A percentile compares a stretch with the other conserved stretches of the same genome.
Evolutionary conservation across 2,113 vertebrate genomes (phyloP).

Genomic region (Cairina moschata): DNA sequence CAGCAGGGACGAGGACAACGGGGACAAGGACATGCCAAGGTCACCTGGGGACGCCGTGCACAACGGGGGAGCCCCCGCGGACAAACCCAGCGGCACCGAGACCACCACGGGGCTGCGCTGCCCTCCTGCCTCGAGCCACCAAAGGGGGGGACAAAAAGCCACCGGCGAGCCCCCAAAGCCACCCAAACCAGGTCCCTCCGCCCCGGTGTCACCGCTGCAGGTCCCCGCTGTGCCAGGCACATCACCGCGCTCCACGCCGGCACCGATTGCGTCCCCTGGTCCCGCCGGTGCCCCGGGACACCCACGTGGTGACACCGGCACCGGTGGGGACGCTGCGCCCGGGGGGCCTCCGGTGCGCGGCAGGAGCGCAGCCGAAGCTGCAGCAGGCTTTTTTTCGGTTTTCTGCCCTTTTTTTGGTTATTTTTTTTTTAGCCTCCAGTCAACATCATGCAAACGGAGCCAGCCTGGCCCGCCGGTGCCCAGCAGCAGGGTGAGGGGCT

Average conservation of each 20-base stretch:
- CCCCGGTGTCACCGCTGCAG: fast-evolving
- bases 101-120: neutral
- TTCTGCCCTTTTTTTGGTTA: neutral
- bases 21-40: slow-evolving; percentile 64
- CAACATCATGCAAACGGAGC: neutral
- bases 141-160: neutral
- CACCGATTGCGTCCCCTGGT: neutral
- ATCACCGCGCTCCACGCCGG: fast-evolving
- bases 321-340: neutral
- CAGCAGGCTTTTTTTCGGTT: neutral
- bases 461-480: fast-evolving
- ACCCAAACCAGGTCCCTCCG: neutral
- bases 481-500: neutral
- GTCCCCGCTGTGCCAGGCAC: neutral
- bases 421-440: neutral
- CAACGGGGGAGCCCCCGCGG: neutral
- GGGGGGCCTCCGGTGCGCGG: neutral
- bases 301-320: neutral
- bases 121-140: neutral
- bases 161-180: neutral
- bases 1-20: neutral
- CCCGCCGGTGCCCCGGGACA: neutral
- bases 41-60: neutral
- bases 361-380: neutral
- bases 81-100: neutral